Conservation (phyloP, 1,140 invertebrate species). For the Chrysopa pallens region DNA sequence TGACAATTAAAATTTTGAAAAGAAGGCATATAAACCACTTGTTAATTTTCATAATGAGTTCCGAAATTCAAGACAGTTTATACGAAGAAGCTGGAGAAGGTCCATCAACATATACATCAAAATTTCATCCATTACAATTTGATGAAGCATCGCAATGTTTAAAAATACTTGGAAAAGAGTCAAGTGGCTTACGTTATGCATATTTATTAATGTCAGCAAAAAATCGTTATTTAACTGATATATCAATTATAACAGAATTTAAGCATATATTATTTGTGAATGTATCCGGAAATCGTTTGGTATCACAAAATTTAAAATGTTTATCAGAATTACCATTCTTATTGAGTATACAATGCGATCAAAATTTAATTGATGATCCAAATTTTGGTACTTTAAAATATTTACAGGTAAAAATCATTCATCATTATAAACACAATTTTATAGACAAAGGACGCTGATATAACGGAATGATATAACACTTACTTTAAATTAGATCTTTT, state of each 20-base stretch:
- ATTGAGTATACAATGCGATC: conserved; percentile 28
- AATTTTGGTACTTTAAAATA: conserved; percentile 27
- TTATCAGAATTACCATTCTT: conserved; percentile 27
- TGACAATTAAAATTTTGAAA: too few species aligned
- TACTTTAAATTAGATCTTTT: too few species aligned
- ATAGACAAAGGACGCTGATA: too few species aligned
- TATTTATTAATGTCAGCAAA: conserved; percentile 17
- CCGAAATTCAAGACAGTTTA: too few species aligned
- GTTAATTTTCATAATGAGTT: too few species aligned
- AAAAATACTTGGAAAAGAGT: conserved; percentile 18
- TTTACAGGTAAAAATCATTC: conserved; percentile 23
- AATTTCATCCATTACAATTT: conserved; percentile 11
- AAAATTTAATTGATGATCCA: conserved; percentile 25
- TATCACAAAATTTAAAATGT: conserved; percentile 23
- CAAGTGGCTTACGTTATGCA: conserved; percentile 17
- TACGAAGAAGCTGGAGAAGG: too few species aligned
- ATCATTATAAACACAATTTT: too few species aligned
- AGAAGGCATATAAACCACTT: too few species aligned
- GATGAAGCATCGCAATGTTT: conserved; percentile 17
- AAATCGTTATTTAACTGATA: conserved; percentile 22
- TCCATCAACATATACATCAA: too few species aligned
- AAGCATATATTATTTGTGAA: conserved; percentile 32
- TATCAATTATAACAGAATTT: conserved; percentile 24
- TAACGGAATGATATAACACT: too few species aligned
- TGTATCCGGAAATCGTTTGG: conserved; percentile 28